Conservation (phyloP, 1,140 invertebrate species). For the Leptinotarsa defecta region DNA sequence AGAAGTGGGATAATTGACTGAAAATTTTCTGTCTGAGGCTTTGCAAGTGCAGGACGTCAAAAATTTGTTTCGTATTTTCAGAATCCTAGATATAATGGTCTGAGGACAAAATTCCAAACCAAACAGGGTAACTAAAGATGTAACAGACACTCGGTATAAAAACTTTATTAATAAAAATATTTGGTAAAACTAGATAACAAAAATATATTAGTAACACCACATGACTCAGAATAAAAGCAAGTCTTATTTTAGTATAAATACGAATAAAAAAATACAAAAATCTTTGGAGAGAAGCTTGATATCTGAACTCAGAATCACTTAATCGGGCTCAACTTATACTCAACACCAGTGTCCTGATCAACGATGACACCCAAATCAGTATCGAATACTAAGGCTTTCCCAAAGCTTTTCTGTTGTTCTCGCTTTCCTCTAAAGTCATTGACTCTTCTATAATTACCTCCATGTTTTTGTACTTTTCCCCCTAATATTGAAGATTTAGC, state of each 20-base stretch:
- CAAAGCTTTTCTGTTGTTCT: slow-evolving; percentile 27
- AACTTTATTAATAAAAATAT: background rate
- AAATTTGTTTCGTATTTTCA: too few relatives aligned
- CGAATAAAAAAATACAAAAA: background rate
- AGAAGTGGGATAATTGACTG: too few relatives aligned
- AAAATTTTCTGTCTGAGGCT: too few relatives aligned
- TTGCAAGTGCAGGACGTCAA: too few relatives aligned
- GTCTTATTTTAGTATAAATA: slow-evolving; percentile 13
- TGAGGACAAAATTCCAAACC: too few relatives aligned
- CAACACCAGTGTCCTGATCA: slow-evolving; percentile 35
- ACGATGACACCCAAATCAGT: slow-evolving; percentile 26
- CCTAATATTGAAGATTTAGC: slow-evolving; percentile 39
- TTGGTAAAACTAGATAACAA: slow-evolving; percentile 21
- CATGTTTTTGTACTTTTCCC: slow-evolving; percentile 43
- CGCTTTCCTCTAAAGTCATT: slow-evolving; percentile 43
- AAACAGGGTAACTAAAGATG: too few relatives aligned
- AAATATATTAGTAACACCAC: background rate
- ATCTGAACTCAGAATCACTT: background rate
- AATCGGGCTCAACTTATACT: slow-evolving; percentile 36
- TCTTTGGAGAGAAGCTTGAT: background rate
- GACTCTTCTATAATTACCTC: slow-evolving; percentile 47
- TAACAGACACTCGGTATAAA: background rate
- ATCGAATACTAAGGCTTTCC: slow-evolving; percentile 35
- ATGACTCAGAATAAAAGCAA: slow-evolving; percentile 8
- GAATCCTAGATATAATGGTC: too few relatives aligned